Conservation (phyloP, 2,888 invertebrate species). For the Byasa hedistus region DNA sequence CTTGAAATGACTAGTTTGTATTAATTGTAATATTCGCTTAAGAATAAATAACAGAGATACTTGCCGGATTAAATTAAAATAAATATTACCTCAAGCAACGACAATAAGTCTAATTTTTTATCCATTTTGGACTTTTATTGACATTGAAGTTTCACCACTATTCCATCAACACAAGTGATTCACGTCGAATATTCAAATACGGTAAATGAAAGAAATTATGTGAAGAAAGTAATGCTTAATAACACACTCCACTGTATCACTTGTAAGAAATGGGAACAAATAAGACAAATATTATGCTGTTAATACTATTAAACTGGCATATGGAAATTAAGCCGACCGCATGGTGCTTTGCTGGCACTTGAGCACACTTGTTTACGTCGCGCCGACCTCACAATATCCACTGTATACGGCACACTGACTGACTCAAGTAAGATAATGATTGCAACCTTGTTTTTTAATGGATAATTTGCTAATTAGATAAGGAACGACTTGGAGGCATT, state of each 20-base stretch:
- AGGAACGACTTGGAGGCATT: conserved; percentile 42
- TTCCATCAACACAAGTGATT: conserved; percentile 50
- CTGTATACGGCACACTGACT: conserved; percentile 36
- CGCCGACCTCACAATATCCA: conserved; percentile 34
- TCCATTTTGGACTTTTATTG: conserved; percentile 63
- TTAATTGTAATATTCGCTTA: not conserved
- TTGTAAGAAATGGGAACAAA: conserved; percentile 35
- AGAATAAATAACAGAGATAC: not conserved
- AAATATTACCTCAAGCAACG: conserved; percentile 70
- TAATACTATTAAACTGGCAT: conserved; percentile 56
- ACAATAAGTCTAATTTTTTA: conserved; percentile 75
- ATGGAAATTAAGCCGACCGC: conserved; percentile 67
- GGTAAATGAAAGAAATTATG: conserved; percentile 36
- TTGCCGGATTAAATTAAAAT: conserved; percentile 27
- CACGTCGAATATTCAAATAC: conserved; percentile 44
- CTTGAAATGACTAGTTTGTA: not conserved
- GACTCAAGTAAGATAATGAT: conserved; percentile 43
- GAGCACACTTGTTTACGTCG: conserved; percentile 60
- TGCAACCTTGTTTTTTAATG: conserved; percentile 53
- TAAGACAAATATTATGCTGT: conserved; percentile 35
- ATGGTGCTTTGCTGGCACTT: conserved; percentile 77
- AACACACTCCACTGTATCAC: conserved; percentile 46
- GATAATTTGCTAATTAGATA: conserved; percentile 56
- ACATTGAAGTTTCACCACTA: conserved; percentile 52
- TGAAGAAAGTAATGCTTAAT: conserved; percentile 38